Percentiles rank a stretch among this genome's conserved stretches.
Conservation (phyloP, 1,140 invertebrate species). For the Zaprionus taronus region DNA sequence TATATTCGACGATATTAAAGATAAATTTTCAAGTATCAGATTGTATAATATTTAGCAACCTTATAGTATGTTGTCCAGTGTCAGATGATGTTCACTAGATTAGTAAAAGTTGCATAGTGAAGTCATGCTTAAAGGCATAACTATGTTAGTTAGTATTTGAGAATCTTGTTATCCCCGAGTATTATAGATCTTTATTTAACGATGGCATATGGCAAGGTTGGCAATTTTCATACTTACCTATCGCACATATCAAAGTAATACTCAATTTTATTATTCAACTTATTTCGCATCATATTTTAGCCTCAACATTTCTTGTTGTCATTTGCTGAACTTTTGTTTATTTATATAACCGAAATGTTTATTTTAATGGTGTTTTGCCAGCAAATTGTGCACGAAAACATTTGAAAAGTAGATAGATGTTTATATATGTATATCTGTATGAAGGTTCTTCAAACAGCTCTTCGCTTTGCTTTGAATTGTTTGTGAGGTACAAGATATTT, state of each 20-base stretch:
- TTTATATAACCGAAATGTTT: background rate
- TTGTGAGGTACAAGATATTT: conserved; percentile 10
- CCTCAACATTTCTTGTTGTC: background rate
- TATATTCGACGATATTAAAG: too few relatives aligned
- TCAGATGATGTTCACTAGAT: background rate
- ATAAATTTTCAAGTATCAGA: too few relatives aligned
- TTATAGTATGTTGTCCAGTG: background rate
- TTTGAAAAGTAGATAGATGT: conserved; percentile 2
- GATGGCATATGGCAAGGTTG: background rate
- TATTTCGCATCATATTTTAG: background rate
- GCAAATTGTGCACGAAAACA: conserved; percentile 8
- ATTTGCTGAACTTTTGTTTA: conserved; percentile 16
- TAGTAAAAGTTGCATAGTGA: background rate
- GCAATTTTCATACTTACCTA: background rate
- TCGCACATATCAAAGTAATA: background rate
- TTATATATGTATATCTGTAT: conserved; percentile 6
- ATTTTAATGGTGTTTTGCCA: conserved; percentile 7
- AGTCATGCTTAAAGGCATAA: background rate
- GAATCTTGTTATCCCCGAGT: background rate
- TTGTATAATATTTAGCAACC: background rate
- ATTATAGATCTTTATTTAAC: background rate
- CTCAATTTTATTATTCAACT: conserved; percentile 3
- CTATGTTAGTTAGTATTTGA: conserved; percentile 1
- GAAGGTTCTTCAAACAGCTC: conserved; percentile 40
- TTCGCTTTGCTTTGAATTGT: conserved; percentile 17